phyloP scores from a whole-genome alignment of 2,888 invertebrate genomes.

The Andrena marginata region DNA sequence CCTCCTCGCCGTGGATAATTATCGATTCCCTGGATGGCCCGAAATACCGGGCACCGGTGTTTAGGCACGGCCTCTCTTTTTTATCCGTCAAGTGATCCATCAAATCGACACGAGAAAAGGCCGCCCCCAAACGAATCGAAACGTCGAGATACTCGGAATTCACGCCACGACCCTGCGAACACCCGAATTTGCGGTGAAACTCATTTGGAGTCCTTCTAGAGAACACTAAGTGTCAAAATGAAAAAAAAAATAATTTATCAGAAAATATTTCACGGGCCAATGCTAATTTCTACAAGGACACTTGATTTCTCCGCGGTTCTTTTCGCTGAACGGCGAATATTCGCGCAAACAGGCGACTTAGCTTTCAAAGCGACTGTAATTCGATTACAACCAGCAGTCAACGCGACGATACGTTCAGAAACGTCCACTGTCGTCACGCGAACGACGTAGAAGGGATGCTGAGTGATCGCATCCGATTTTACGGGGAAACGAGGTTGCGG shows the following conservation, averaged over 20 bases:
- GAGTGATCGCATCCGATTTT: constrained; percentile 5
- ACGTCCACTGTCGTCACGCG: not conserved
- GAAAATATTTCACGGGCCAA: too few species aligned
- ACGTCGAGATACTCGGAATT: not conserved
- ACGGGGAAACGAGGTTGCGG: not conserved
- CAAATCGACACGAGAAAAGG: not conserved
- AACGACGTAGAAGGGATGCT: not conserved
- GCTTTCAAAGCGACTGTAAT: not conserved
- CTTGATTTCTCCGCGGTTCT: not conserved
- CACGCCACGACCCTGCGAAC: not conserved
- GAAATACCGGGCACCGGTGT: constrained; percentile 9
- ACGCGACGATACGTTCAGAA: too few species aligned
- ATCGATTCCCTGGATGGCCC: constrained; percentile 21
- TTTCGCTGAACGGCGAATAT: not conserved
- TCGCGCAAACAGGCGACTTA: not conserved
- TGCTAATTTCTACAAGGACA: too few species aligned
- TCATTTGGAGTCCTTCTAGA: not conserved
- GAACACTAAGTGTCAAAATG: too few species aligned
- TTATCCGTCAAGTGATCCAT: not conserved
- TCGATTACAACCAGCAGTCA: not conserved
- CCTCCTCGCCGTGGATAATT: constrained; percentile 28
- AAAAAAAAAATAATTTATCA: too few species aligned
- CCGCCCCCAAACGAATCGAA: not conserved
- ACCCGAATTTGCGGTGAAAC: not conserved
- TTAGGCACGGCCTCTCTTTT: not conserved